Base-by-base conservation (phyloP, 2,797 vertebrate genomes). In the Mus caroli region DNA sequence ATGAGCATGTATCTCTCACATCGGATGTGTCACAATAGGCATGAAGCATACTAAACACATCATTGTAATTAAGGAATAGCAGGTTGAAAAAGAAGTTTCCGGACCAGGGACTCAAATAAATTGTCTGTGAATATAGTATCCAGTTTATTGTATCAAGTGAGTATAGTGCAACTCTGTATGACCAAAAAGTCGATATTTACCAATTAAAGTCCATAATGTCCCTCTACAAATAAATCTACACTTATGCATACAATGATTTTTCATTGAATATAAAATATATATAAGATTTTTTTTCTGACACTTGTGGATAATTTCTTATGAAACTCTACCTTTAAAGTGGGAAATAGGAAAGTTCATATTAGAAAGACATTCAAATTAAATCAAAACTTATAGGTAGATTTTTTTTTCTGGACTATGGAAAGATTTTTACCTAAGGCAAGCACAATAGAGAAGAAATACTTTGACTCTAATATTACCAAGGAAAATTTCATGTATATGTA, bases 261-360 rank as follows among this genome's bases (percentile, higher is more conserved):
- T 94, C 37, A 50, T 31, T n/a, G 50, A 37, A 37, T 15, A 0
- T 7, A 76, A 52, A 40, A 34, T 20, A 54, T 43, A 77, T 26
- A 22, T 13, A 62, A 86, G 12, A 24, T 6, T 24, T 83, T 5
- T 79, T 10, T 88, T n/a, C 46, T 88, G 28, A 34, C 0, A 79
- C 10, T 15, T 62, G 1, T 75, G 7, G 9, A 10, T 34, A 94
- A 58, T 87, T 60, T 31, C 69, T 89, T 56, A 75, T 40, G 17
- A 56, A 93, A 52, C 0, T 6, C n/a, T 88, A 2, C 14, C 31
- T 87, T 75, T 46, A 20, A 89, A 87, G 43, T 46, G 37, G 19
- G 83, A 95, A 94, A 91, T 37, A 89, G 9, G 7, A 71, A 94
- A 90, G 6, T n/a, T 91, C 77, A 69, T 34, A n/a, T 37, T 79